Evolutionary conservation across 2,888 invertebrate species (phyloP), one percentile per base, ranked within the genome.

Genomic region (Slavum lentiscoides): DNA sequence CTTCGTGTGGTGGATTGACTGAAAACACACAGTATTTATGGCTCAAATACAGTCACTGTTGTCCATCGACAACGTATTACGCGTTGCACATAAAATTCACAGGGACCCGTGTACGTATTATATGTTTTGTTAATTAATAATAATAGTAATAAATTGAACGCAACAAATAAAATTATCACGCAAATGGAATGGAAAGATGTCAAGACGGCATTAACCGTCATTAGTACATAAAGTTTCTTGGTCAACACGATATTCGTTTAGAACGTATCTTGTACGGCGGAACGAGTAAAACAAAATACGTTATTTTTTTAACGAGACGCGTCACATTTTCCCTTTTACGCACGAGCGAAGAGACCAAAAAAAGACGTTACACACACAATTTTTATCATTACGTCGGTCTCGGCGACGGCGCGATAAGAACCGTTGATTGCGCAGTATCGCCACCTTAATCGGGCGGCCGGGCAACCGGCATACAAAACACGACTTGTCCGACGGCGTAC

Each of bases 131-230:
- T 53, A 49, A 49, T 55, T 37, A 5, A 21, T 13, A 8, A 21
- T 19, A 74, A 64, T 43, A 43, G 4, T 30, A 30, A 49, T 49
- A 53, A 64, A 17, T 9, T 55, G 43, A 67, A 74, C 58, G 58
- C 43, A 23, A 75, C 58, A 75, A 75, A 75, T 75, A 75, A 58
- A 58, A 75, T 67, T 58, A 67, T 58, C 43, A 67, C 23, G 58
- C 58, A 19, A 58, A 75, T 58, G n/a, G 43, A 58, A 30, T 75
- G 67, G 67, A 75, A 8, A 4, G 19, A 75, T 67, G 74, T 66
- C 74, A 75, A 67, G 58, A 75, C 58, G 21, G 58, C 39, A 74
- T 74, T 66, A 74, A 74, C 74, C 37, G 39, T 75, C 66, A 58
- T 75, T 75, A 58, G 39, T 43, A 4, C 4, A 30, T 30, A 30